phyloP scores from a whole-genome alignment of 2,113 vertebrate genomes.

The Coptodon bakossiorum region DNA sequence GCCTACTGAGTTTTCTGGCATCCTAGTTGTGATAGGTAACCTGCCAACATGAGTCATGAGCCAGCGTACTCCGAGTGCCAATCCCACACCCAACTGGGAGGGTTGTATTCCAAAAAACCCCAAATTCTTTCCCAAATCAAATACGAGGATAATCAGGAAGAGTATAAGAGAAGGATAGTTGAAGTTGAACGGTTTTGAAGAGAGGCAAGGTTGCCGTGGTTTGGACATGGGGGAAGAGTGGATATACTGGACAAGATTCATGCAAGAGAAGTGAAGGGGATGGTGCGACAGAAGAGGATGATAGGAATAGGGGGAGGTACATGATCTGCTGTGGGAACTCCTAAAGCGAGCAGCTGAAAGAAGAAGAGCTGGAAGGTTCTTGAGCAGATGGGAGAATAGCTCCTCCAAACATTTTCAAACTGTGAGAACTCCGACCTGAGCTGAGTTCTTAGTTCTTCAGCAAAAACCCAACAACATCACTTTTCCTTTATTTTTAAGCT shows the following conservation, averaged over 20 bases:
- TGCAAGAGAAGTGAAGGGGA: neutral
- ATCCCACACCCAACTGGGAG: neutral
- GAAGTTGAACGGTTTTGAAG: neutral
- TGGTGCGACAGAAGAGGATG: neutral
- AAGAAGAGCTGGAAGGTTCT: neutral
- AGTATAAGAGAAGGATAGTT: neutral
- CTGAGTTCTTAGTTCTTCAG: neutral
- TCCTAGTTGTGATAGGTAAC: conserved; percentile 7
- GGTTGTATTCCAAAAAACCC: neutral
- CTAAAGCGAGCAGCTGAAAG: neutral
- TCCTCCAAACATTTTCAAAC: neutral
- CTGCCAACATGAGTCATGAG: neutral
- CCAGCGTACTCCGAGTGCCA: neutral
- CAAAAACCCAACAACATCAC: neutral
- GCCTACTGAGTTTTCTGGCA: neutral
- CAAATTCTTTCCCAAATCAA: neutral
- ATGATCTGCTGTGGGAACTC: neutral
- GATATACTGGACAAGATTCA: neutral
- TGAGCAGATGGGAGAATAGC: neutral
- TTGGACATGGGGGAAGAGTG: neutral
- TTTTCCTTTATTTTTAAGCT: neutral
- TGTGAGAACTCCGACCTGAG: neutral
- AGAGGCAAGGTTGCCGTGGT: neutral
- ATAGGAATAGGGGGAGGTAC: neutral
- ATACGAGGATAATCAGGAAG: neutral